Conservation (phyloP, 2,797 vertebrate genomes). For the Odontamblyopus rebecca region DNA sequence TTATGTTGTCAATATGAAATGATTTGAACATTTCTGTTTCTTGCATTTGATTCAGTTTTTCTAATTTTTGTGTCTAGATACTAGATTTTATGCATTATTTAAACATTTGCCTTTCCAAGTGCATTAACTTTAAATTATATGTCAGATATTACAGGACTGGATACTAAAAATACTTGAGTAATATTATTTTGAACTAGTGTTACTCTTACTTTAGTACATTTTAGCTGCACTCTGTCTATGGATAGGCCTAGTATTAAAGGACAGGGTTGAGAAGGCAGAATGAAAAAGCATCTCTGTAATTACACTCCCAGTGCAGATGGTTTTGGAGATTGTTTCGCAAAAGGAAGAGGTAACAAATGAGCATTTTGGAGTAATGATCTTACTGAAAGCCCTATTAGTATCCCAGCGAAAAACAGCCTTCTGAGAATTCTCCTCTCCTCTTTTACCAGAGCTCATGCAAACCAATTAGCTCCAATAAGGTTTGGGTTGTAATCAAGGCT, state of each 20-base stretch:
- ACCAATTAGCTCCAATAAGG: slow-evolving; percentile 39
- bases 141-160: no score
- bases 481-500: slow-evolving; percentile 25
- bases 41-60: no score
- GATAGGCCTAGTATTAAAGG: slow-evolving; percentile 16
- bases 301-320: slow-evolving; percentile 53
- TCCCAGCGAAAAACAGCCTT: slow-evolving; percentile 18
- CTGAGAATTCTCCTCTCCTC: slow-evolving; percentile 14
- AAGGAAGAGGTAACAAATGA: slow-evolving; percentile 47
- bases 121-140: no score
- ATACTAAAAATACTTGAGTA: no score
- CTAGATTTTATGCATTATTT: no score
- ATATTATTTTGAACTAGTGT: no score
- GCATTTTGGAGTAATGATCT: slow-evolving; percentile 51
- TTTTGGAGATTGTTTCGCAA: slow-evolving; percentile 53
- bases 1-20: no score
- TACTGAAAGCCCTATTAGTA: slow-evolving; percentile 58
- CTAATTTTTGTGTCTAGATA: no score
- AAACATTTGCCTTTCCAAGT: no score
- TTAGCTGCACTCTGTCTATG: not conserved
- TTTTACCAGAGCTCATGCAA: slow-evolving; percentile 40
- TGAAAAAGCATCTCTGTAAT: slow-evolving; percentile 48
- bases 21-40: no score
- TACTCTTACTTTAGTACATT: no score
- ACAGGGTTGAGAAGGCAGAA: slow-evolving; percentile 49